Evolutionary conservation across 1,140 invertebrate species (phyloP), one percentile per base, ranked within the genome.

Genomic region (Heliconius congener): DNA sequence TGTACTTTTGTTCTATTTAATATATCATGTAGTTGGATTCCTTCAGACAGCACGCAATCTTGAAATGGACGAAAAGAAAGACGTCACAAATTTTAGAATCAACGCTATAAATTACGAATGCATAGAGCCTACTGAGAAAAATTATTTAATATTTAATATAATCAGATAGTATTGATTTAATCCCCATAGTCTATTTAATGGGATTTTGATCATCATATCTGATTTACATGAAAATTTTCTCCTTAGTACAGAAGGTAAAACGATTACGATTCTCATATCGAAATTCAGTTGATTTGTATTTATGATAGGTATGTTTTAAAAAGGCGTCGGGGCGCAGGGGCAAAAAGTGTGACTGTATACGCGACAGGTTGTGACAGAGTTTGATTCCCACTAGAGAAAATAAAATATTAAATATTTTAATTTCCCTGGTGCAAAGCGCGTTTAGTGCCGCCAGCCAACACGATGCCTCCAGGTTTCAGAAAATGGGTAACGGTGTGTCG

Each of bases 171-270:
- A 8, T 27, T 60, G n/a, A 60, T 57, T 57, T n/a, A 2, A 23
- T 3, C 57, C 23, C 57, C n/a, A 23, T 2, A 60, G 23, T 23
- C 57, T 23, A 23, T 13, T 23, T 60, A 60, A 60, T 3, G 34
- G 0, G 6, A 37, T 37, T 37, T 37, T 37, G 34, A 37, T 37
- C 3, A 60, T 27, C 8, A 60, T 27, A 60, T 60, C 57, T 60
- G 74, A 46, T 76, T 79, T 71, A 27, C 73, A 71, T 79, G 77
- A 70, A 79, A 74, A 34, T 52, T 27, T 37, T 66, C 57, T 73
- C 18, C 50, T 52, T 18, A 8, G 18, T 18, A 52, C 60, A 76
- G 46, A 70, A 23, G 74, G 74, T 23, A 46, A 19, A 19, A 42
- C 39, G 74, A 23, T 39, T 76, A 46, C 37, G 46, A 50, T 76